Base-by-base conservation (phyloP, 2,797 vertebrate species). In the Rhodeus uyekii region DNA sequence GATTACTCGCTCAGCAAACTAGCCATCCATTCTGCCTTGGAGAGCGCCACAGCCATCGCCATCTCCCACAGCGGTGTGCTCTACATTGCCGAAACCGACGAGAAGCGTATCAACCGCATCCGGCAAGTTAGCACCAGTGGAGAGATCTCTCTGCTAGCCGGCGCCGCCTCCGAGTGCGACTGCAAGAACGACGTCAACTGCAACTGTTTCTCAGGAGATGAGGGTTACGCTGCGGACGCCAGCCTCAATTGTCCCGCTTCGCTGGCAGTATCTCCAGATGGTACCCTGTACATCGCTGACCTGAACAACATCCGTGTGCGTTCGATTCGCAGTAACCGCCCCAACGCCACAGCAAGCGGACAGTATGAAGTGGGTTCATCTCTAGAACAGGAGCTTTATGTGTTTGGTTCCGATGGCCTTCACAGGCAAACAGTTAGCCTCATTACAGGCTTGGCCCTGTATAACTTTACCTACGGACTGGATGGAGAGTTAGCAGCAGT, bases 171-270 rank as follows among this genome's bases (percentile, higher is more conserved):
- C 2, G 96, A 97, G 91, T 97, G 96, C 2, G 96, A 97, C 94
- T 97, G 96, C 91, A 96, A 97, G 92, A 96, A 96, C 50, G 96
- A 96, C 39, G 95, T 97, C 91, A 97, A 96, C 87, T 97, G 96
- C 91, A 95, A 96, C 93, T 97, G 96, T 90, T 97, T 96, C 90
- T 89, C 94, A 18, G 96, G 96, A 32, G 96, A 97, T 16, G 96
- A 97, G 32, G 95, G 95, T 81, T 97, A 96, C 24, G 95, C 96
- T 1, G 95, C 95, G 0, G 96, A 97, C 1, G 96, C 96, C 86
- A 92, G 94, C 90, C 91, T 97, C 87, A 97, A 96, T 84, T 93
- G 95, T 53, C 96, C 96, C 0, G 95, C 96, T 44, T 96, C 96
- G 36, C 87, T 97, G 87, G 96, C 96, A 5, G 95, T 95, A 19